phyloP scores from a whole-genome alignment of 2,797 vertebrate species.

The Danio jaintianensis region DNA sequence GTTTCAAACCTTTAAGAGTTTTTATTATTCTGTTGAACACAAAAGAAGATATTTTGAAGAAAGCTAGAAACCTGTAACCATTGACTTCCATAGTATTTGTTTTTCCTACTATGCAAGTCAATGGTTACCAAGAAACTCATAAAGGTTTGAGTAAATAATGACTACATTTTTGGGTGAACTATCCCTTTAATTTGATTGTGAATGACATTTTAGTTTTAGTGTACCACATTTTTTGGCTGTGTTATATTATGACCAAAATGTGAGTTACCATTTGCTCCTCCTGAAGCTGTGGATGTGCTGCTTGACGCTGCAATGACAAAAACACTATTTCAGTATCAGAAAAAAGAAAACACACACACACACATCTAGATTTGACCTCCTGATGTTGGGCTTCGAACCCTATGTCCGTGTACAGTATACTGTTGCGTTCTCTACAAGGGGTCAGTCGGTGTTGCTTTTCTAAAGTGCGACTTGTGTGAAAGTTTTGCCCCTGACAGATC shows the following conservation, averaged over 20 bases:
- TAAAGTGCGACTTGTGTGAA: conserved; percentile 34
- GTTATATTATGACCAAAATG: background rate
- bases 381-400: background rate
- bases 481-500: conserved; percentile 36
- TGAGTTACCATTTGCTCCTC: conserved; percentile 55
- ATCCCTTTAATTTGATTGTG: too few relatives aligned
- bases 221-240: too few relatives aligned
- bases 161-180: too few relatives aligned
- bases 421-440: background rate
- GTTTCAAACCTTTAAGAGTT: too few relatives aligned
- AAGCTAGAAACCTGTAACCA: too few relatives aligned
- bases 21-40: too few relatives aligned
- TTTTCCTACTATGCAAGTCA: too few relatives aligned
- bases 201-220: too few relatives aligned
- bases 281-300: conserved; percentile 50
- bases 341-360: background rate
- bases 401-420: background rate
- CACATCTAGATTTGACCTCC: background rate
- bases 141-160: too few relatives aligned
- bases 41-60: too few relatives aligned
- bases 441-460: conserved; percentile 24
- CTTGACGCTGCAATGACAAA: conserved; percentile 57
- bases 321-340: conserved; percentile 2
- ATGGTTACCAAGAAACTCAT: too few relatives aligned
- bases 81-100: too few relatives aligned